phyloP scores from a whole-genome alignment of 2,888 invertebrate genomes.

The Diplazon laetatorius region DNA sequence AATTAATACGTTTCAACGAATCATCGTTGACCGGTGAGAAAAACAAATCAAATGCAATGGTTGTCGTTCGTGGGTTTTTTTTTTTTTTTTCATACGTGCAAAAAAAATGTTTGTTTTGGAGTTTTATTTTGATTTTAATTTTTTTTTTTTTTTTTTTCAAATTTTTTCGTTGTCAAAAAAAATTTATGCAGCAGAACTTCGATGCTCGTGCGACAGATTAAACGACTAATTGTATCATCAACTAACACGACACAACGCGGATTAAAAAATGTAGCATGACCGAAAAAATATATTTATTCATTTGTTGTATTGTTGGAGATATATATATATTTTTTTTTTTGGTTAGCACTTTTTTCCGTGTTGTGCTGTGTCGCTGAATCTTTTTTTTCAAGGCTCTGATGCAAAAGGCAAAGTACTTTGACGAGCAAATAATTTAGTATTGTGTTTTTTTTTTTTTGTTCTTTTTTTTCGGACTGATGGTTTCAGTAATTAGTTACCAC shows the following conservation, averaged over 20 bases:
- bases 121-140: conserved; percentile 29
- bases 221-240: conserved; percentile 8
- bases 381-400: conserved; percentile 36
- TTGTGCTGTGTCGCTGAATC: conserved; percentile 12
- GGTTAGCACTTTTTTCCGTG: neutral
- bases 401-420: conserved; percentile 72
- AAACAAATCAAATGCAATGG: conserved; percentile 35
- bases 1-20: neutral
- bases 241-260: neutral
- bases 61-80: no score
- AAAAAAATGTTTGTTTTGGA: no score
- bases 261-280: neutral
- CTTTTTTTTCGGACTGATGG: conserved; percentile 2
- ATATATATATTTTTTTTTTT: conserved; percentile 8
- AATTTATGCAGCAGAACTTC: conserved; percentile 32
- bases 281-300: conserved; percentile 7
- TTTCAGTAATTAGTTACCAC: conserved; percentile 79
- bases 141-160: neutral
- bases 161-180: no score
- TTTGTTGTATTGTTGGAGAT: no score
- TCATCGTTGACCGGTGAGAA: neutral
- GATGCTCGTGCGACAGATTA: conserved; percentile 61
- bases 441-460: conserved; percentile 3
- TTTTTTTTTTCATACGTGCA: no score
- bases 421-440: conserved; percentile 1